Evolutionary conservation across 2,113 vertebrate genomes (phyloP).

Genomic region (Hassar affinis): DNA sequence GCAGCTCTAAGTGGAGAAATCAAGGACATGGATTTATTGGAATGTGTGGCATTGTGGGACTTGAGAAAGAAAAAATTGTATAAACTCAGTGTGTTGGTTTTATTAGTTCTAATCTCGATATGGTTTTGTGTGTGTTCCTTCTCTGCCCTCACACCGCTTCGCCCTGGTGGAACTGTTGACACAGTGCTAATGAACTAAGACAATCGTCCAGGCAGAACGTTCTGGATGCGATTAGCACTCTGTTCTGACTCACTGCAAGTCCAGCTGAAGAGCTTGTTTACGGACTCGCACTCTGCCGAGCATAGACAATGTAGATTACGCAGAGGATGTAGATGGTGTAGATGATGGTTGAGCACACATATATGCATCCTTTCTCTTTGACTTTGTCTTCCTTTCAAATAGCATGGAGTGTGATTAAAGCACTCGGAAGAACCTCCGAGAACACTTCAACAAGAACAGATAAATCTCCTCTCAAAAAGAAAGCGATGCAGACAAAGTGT

Average conservation of each 20-base stretch:
- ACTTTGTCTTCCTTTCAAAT: not conserved
- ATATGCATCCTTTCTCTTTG: slow-evolving; percentile 1
- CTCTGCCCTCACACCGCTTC: not conserved
- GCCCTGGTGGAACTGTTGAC: slow-evolving; percentile 1
- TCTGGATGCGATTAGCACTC: not conserved
- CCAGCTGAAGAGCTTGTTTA: not conserved
- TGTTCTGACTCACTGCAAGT: not conserved
- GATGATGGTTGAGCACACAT: slow-evolving; percentile 6
- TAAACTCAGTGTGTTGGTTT: not conserved
- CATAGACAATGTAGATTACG: slow-evolving; percentile 1
- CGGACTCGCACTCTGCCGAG: not conserved
- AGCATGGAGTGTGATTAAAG: slow-evolving; percentile 6
- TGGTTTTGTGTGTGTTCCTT: not conserved
- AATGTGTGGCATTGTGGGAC: not conserved
- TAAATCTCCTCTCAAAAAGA: slow-evolving; percentile 8
- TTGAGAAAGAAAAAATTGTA: not conserved
- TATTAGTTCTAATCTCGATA: not conserved
- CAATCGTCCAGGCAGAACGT: not conserved
- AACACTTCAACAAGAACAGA: not conserved
- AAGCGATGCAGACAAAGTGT: slow-evolving; percentile 1
- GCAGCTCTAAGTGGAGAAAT: not conserved
- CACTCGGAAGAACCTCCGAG: not conserved
- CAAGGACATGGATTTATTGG: not conserved
- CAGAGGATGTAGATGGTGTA: slow-evolving; percentile 7
- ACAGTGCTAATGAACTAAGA: not conserved